Evolutionary conservation across 2,888 invertebrate species (phyloP).

Genomic region (Agriopis leucophaearia): DNA sequence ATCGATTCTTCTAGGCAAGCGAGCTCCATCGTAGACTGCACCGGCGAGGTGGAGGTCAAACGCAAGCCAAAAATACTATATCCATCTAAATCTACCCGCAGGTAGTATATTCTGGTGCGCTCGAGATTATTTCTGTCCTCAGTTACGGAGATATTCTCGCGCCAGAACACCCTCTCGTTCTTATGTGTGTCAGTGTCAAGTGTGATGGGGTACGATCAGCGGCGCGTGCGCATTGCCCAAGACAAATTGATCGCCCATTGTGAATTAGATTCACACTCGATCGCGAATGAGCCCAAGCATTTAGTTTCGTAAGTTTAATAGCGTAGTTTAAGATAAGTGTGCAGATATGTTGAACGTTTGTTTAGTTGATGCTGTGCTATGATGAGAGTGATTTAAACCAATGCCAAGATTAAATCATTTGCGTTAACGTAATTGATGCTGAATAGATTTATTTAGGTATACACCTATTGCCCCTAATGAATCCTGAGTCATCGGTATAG

Average conservation of each 20-base stretch:
- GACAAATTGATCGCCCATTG: slow-evolving; percentile 48
- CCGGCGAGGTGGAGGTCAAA: too few species aligned
- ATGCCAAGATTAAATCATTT: slow-evolving; percentile 6
- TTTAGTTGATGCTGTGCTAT: slow-evolving; percentile 8
- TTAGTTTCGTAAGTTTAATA: slow-evolving; percentile 46
- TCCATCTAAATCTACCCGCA: too few species aligned
- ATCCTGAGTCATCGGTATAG: too few species aligned
- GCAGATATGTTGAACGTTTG: slow-evolving; percentile 41
- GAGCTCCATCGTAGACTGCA: too few species aligned
- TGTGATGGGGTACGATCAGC: slow-evolving; percentile 39
- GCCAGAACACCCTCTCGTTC: too few species aligned
- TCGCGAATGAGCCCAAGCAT: slow-evolving; percentile 51
- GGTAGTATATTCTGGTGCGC: too few species aligned
- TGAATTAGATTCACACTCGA: slow-evolving; percentile 61
- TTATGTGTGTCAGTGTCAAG: slow-evolving; percentile 57
- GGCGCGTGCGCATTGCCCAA: slow-evolving; percentile 43
- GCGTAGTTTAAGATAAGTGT: slow-evolving; percentile 37
- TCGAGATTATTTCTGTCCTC: neutral
- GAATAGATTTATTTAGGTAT: neutral
- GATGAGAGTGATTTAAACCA: slow-evolving; percentile 17
- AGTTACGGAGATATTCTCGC: too few species aligned
- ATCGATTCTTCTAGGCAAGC: too few species aligned
- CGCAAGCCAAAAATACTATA: too few species aligned
- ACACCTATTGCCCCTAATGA: neutral
- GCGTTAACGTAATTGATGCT: neutral